Percentiles rank a stretch among this genome's conserved stretches.
phyloP scores from a whole-genome alignment of 2,888 invertebrate species.

The Napeogenes inachia region DNA sequence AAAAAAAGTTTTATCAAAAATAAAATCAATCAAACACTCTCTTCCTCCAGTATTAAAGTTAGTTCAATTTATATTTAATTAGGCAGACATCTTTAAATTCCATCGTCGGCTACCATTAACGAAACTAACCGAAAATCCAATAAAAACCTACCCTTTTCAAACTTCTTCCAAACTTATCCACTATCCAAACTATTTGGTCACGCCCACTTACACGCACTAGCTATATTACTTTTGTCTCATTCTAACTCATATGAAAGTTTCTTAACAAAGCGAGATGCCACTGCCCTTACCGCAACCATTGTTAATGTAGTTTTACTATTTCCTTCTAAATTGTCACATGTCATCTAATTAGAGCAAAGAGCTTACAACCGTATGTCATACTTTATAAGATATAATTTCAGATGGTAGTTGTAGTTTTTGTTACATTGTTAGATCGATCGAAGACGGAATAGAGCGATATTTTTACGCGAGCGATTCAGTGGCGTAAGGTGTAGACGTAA shows the following conservation, averaged over 20 bases:
- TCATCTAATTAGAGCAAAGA: background rate
- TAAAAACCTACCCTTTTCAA: constrained; percentile 69
- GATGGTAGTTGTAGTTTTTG: constrained; percentile 21
- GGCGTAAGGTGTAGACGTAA: constrained; percentile 69
- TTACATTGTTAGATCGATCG: constrained; percentile 32
- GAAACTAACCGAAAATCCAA: constrained; percentile 63
- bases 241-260: constrained; percentile 39
- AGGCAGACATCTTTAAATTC: constrained; percentile 49
- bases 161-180: constrained; percentile 73
- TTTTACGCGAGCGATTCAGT: constrained; percentile 75
- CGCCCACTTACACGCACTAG: constrained; percentile 48
- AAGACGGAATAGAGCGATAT: constrained; percentile 60
- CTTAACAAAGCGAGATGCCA: constrained; percentile 50
- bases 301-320: constrained; percentile 64
- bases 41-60: background rate
- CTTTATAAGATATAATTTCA: constrained; percentile 13
- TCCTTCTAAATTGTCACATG: constrained; percentile 35
- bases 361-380: constrained; percentile 14
- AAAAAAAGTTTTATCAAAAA: no score
- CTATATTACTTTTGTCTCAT: constrained; percentile 42
- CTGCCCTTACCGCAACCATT: constrained; percentile 57
- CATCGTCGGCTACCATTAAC: constrained; percentile 43
- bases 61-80: constrained; percentile 13
- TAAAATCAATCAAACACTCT: background rate
- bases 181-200: constrained; percentile 67